Evolutionary conservation across 2,797 vertebrate species (phyloP), one percentile per base, ranked within the genome.

Genomic region (Luscinia luscinia): DNA sequence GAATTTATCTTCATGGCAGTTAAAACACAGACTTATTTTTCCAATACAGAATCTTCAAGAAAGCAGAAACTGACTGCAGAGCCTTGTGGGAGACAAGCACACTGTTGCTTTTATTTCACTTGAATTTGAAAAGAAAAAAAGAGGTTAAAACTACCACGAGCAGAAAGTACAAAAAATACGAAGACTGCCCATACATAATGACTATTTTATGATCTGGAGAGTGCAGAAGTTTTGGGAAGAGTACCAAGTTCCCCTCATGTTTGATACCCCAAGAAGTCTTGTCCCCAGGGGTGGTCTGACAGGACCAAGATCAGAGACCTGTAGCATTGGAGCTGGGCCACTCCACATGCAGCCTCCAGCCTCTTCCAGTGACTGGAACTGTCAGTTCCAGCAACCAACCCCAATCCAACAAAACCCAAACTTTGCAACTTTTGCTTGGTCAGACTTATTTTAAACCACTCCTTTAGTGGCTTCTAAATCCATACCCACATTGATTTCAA

Each of bases 341-440:
- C 84, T 66, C 45, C 32, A 30, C n/a, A 3, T 0, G 3, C 28
- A 41, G 45, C 36, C 66, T 58, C n/a, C 62, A 84, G 58, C 23
- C 58, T 61, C 62, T 57, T 16, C 34, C 57, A 54, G 34, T 3
- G 51, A 67, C 54, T 68, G 55, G n/a, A 45, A 40, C 20, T 30
- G 40, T 6, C 48, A 85, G 24, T 26, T 40, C 73, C 64, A 86
- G 30, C 46, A 54, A 5, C 3, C 38, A 63, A 30, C 36, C 27
- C 19, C 4, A 7, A 14, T 7, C 21, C 84, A 70, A 41, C 23
- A 32, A 75, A 77, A 68, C 5, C 11, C 26, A 22, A 83, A 38
- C 19, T 75, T 19, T 3, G 20, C 32, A 73, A 36, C 2, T 3
- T 0, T 3, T 0, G 0, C 11, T 23, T 28, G 18, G 23, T 40